A percentile compares a stretch with the other conserved stretches of the same genome.
Conservation (phyloP, 2,888 invertebrate species). For the Achlya flavicornis region DNA sequence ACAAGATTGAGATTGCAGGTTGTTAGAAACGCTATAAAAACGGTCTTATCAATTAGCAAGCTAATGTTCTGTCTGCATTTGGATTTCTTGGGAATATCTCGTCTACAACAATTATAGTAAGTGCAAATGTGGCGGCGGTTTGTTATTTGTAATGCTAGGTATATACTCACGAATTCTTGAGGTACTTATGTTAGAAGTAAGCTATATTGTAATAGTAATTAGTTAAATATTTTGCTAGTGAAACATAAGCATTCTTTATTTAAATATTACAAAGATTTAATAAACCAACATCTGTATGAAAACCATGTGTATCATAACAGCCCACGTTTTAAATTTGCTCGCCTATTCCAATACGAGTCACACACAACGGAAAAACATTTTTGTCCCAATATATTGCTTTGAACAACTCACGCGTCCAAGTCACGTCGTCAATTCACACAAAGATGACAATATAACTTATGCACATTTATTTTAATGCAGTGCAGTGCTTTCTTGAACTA, state of each 20-base stretch:
- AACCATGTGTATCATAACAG: no score
- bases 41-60: slow-evolving; percentile 6
- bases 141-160: background rate
- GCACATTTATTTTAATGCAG: slow-evolving; percentile 11
- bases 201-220: no score
- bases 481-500: background rate
- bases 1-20: background rate
- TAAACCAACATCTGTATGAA: background rate
- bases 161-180: background rate
- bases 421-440: slow-evolving; percentile 12
- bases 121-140: background rate
- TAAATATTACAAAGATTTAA: background rate
- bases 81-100: background rate
- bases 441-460: slow-evolving; percentile 11
- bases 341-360: slow-evolving; percentile 1
- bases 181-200: no score
- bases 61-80: background rate
- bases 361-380: background rate
- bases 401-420: background rate
- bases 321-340: background rate
- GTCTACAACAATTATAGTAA: background rate
- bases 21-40: slow-evolving; percentile 2
- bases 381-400: slow-evolving; percentile 2
- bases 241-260: no score
- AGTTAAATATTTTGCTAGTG: no score